Percentiles rank a stretch among this genome's conserved stretches.
Conservation (phyloP, 2,113 vertebrate genomes). For the Tichodroma muraria region DNA sequence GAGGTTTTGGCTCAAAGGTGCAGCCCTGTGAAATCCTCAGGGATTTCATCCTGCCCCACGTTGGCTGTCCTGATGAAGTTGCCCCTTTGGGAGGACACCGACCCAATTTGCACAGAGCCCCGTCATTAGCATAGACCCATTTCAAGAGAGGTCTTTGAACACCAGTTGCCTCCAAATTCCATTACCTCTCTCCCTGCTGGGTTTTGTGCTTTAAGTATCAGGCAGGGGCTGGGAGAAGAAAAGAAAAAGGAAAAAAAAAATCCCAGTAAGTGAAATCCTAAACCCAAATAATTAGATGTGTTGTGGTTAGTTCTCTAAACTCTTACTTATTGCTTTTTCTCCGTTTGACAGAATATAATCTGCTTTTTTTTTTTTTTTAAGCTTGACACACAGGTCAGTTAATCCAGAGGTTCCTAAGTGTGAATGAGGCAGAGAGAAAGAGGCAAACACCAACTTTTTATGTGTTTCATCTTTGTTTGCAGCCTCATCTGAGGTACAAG, state of each 20-base stretch:
- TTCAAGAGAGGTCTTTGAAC: conserved; percentile 29
- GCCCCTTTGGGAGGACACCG: neutral
- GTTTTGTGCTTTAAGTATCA: conserved; percentile 54
- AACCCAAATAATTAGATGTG: conserved; percentile 26
- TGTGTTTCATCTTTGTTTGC: conserved; percentile 15
- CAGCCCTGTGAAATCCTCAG: neutral
- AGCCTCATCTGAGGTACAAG: neutral
- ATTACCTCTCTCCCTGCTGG: conserved; percentile 53
- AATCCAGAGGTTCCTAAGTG: neutral
- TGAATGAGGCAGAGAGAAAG: neutral
- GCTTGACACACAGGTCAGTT: neutral
- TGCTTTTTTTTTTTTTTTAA: neutral
- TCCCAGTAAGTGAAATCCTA: conserved; percentile 26
- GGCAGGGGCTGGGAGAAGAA: conserved; percentile 30
- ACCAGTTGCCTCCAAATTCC: conserved; percentile 51
- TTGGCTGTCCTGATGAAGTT: neutral
- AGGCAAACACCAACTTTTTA: neutral
- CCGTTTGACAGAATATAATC: conserved; percentile 11
- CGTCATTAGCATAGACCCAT: conserved; percentile 28
- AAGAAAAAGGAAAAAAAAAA: neutral
- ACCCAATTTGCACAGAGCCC: neutral
- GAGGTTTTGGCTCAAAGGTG: conserved; percentile 22
- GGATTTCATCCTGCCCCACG: neutral
- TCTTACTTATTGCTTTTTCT: conserved; percentile 14
- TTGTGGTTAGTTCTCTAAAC: conserved; percentile 32